Evolutionary conservation across 1,140 invertebrate species (phyloP).

Genomic region (Bathynomus jamesi): DNA sequence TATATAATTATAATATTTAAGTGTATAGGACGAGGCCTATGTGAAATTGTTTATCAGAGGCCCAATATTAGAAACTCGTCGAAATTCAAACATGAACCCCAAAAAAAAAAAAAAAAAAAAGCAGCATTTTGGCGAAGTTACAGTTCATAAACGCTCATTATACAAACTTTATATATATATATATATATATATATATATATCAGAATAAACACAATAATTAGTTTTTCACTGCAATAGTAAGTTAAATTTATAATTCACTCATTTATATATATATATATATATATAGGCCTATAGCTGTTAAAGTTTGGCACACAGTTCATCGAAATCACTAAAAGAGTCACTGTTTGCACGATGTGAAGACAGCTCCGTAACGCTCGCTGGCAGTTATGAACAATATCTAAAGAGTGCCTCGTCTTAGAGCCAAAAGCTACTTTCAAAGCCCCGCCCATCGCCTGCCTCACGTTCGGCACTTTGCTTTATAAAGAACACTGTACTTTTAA

Average conservation of each 20-base stretch:
- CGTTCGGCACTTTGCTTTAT: too few relatives aligned
- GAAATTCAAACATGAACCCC: too few relatives aligned
- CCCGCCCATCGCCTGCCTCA: too few relatives aligned
- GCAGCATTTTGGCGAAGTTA: too few relatives aligned
- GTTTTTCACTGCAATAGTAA: not conserved
- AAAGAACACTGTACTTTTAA: too few relatives aligned
- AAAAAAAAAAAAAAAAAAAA: too few relatives aligned
- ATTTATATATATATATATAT: not conserved
- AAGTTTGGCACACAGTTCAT: not conserved
- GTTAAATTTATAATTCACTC: not conserved
- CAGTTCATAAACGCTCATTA: too few relatives aligned
- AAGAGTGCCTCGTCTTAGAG: not conserved
- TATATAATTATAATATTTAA: too few relatives aligned
- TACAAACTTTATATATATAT: not conserved
- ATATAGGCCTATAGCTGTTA: not conserved
- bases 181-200: not conserved
- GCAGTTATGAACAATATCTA: not conserved
- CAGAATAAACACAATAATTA: not conserved
- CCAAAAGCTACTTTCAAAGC: not conserved
- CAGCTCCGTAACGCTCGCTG: not conserved
- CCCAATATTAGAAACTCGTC: too few relatives aligned
- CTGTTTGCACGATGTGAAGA: not conserved
- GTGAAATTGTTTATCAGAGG: too few relatives aligned
- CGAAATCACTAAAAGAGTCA: not conserved
- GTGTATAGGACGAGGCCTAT: too few relatives aligned